A percentile compares a stretch with the other conserved stretches of the same genome.
These are phyloP conservation scores for Chamaea fasciata DNA, from an alignment of 2,113 vertebrate genomes.

Conservation along the genomic window DNA sequence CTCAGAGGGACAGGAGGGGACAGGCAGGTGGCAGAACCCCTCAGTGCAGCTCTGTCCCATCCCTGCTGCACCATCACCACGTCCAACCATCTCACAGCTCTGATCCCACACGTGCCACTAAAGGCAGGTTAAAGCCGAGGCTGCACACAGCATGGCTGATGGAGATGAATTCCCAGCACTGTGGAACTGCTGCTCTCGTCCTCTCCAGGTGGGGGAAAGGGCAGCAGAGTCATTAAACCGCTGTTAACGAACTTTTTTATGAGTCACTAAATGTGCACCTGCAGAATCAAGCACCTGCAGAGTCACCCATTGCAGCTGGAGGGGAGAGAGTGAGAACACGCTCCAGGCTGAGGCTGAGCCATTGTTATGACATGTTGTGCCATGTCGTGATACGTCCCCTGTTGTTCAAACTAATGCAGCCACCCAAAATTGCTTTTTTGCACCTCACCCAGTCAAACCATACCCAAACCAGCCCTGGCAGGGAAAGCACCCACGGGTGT, in stretches of 20 bases:
- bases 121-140: neutral
- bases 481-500: neutral
- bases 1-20: neutral
- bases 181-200: neutral
- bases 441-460: neutral
- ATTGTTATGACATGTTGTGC: rapidly evolving
- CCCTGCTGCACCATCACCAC: neutral
- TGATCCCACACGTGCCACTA: neutral
- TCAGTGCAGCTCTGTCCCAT: neutral
- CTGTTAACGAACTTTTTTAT: neutral
- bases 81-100: neutral
- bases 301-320: neutral
- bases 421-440: neutral
- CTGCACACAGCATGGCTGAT: rapidly evolving
- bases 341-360: neutral
- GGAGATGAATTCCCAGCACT: neutral
- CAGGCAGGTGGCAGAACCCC: neutral
- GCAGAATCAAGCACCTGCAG: neutral
- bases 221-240: neutral
- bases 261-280: neutral
- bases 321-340: neutral
- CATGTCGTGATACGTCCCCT: neutral
- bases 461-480: neutral
- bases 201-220: neutral
- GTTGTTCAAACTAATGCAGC: rapidly evolving